These are phyloP conservation scores for Myiagra hebetior DNA, from an alignment of 2,113 vertebrate species.

Conservation along the genomic window DNA sequence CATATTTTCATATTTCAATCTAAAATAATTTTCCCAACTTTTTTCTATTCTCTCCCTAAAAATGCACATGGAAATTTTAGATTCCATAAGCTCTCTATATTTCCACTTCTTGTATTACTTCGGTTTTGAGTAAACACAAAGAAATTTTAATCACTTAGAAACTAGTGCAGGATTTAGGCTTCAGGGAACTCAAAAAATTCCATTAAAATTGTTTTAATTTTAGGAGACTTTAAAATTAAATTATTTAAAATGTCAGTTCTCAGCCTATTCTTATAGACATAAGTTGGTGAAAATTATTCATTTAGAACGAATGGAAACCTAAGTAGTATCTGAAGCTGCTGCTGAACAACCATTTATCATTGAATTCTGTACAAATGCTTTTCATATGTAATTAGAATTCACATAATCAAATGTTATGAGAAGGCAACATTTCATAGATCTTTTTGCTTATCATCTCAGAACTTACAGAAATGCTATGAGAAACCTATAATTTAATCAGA, in stretches of 20 bases:
- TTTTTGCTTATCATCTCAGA: neutral
- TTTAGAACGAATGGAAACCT: neutral
- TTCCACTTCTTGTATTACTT: neutral
- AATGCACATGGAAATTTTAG: neutral
- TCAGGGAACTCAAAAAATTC: neutral
- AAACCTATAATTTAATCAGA: conserved; percentile 4
- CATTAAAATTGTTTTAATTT: neutral
- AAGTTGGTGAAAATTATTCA: neutral
- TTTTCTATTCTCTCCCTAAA: neutral
- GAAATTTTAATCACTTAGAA: neutral
- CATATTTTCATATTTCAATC: neutral
- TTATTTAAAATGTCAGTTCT: neutral
- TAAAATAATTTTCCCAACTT: neutral
- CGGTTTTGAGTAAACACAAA: neutral
- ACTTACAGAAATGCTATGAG: neutral
- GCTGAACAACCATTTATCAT: neutral
- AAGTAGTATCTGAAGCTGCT: neutral
- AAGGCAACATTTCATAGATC: neutral
- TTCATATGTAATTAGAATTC: neutral
- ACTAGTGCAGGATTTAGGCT: neutral
- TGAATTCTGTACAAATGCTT: neutral
- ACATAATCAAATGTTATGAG: neutral
- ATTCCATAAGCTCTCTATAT: neutral
- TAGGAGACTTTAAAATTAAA: neutral
- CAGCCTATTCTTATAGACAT: neutral